Conservation (phyloP, 2,113 vertebrate species). For the Otis tarda region DNA sequence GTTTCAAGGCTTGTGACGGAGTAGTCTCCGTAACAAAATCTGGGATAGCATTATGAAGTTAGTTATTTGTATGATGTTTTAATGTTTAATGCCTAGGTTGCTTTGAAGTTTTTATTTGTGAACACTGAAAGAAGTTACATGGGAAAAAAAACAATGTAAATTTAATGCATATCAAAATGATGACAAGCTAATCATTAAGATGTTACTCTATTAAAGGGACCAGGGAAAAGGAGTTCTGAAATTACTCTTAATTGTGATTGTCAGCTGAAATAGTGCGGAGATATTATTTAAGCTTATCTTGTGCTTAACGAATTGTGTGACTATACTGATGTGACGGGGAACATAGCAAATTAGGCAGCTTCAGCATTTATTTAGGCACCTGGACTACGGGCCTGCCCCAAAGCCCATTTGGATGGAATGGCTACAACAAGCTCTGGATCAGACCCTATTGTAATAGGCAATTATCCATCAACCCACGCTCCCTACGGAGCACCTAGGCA, state of each 20-base stretch:
- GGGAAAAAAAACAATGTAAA: neutral
- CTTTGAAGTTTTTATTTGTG: neutral
- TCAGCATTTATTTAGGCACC: neutral
- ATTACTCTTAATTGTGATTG: constrained; percentile 36
- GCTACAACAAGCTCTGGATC: neutral
- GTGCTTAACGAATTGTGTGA: neutral
- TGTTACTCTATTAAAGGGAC: neutral
- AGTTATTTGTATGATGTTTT: neutral
- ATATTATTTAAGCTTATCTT: neutral
- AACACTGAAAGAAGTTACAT: neutral
- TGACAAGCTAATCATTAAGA: neutral
- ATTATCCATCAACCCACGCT: neutral
- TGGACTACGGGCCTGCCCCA: neutral
- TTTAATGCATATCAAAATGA: neutral
- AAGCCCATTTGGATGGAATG: neutral
- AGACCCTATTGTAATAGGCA: neutral
- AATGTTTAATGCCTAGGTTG: neutral
- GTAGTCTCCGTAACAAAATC: neutral
- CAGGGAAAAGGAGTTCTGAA: constrained; percentile 19
- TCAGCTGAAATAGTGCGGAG: neutral
- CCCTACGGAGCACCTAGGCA: constrained; percentile 1
- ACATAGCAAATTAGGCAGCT: neutral
- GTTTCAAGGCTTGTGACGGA: neutral
- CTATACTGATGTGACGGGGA: neutral
- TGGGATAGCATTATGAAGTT: neutral